These are phyloP conservation scores for Hydraecia micacea DNA, from an alignment of 2,888 invertebrate genomes.

Conservation along the genomic window DNA sequence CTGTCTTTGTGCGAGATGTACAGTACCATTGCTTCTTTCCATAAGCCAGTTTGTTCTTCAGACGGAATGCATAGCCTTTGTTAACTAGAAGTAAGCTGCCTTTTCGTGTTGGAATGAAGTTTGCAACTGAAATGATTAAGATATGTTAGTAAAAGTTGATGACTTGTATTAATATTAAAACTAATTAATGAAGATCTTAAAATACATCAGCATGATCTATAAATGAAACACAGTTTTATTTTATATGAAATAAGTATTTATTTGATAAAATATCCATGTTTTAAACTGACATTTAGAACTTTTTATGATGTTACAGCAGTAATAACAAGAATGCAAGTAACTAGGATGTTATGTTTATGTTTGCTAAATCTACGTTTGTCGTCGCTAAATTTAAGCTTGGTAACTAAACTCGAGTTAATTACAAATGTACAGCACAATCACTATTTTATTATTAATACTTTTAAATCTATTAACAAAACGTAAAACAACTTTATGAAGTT, in stretches of 20 bases:
- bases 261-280: not conserved
- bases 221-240: slow-evolving; percentile 34
- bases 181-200: slow-evolving; percentile 3
- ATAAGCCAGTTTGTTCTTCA: slow-evolving; percentile 86
- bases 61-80: slow-evolving; percentile 83
- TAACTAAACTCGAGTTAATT: not conserved
- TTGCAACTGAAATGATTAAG: slow-evolving; percentile 80
- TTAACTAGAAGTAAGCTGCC: slow-evolving; percentile 84
- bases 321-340: not conserved
- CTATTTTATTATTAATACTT: not conserved
- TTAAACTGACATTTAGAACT: not conserved
- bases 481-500: slow-evolving; percentile 30
- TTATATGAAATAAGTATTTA: slow-evolving; percentile 5
- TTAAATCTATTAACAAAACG: not conserved
- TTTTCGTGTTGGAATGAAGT: slow-evolving; percentile 84
- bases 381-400: not conserved
- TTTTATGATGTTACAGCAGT: not conserved
- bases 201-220: not conserved
- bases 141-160: slow-evolving; percentile 48
- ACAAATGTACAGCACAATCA: not conserved
- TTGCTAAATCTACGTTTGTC: not conserved
- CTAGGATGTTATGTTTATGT: not conserved
- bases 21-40: slow-evolving; percentile 88
- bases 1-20: slow-evolving; percentile 82
- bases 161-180: not conserved